Conservation (phyloP, 2,797 vertebrate species). For the Danio jaintianensis region DNA sequence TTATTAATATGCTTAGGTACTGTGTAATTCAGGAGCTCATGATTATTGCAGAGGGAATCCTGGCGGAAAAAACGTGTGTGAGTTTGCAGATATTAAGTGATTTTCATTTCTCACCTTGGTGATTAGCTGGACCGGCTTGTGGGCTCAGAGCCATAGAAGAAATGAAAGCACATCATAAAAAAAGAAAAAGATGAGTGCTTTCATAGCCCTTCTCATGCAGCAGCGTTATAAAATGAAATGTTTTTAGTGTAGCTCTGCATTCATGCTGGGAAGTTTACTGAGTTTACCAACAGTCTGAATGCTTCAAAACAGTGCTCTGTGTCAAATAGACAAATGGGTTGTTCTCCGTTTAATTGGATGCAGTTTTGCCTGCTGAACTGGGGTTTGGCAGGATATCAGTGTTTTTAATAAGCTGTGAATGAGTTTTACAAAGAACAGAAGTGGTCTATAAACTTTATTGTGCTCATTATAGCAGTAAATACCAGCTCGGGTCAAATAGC, state of each 20-base stretch:
- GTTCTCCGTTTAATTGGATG: neutral
- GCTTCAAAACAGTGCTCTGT: neutral
- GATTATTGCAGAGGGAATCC: slow-evolving; percentile 60
- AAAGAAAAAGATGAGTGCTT: neutral
- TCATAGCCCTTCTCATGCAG: neutral
- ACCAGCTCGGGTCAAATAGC: neutral
- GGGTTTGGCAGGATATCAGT: slow-evolving; percentile 29
- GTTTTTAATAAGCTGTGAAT: slow-evolving; percentile 20
- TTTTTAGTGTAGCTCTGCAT: neutral
- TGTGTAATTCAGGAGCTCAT: slow-evolving; percentile 57
- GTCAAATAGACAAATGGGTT: slow-evolving; percentile 10
- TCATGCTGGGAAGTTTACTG: slow-evolving; percentile 8
- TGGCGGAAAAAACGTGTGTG: slow-evolving; percentile 36
- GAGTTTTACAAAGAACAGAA: slow-evolving; percentile 13
- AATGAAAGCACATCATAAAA: slow-evolving; percentile 15
- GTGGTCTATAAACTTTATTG: slow-evolving; percentile 21
- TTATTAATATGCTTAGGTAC: slow-evolving; percentile 65
- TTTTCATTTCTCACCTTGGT: slow-evolving; percentile 41
- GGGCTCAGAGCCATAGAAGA: slow-evolving; percentile 17
- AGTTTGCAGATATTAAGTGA: slow-evolving; percentile 33
- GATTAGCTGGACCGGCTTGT: slow-evolving; percentile 13
- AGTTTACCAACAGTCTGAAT: neutral
- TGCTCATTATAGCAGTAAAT: slow-evolving; percentile 21
- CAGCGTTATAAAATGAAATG: neutral
- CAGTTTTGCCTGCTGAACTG: neutral